Evolutionary conservation across 2,888 invertebrate genomes (phyloP).

Genomic region (Altica lythri): DNA sequence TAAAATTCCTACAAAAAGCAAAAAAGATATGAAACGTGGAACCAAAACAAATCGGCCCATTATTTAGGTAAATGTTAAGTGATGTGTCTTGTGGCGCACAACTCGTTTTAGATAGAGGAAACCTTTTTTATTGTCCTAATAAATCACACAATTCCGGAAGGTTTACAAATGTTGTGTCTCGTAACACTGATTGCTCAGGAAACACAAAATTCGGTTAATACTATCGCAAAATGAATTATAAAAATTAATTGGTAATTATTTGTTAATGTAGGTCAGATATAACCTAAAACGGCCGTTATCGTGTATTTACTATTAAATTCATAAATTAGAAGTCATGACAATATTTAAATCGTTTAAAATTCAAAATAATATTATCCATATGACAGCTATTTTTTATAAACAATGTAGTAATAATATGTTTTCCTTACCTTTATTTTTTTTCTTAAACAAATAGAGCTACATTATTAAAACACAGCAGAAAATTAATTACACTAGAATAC

Average conservation of each 20-base stretch:
- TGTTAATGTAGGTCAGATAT: conserved; percentile 28
- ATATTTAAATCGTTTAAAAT: not conserved
- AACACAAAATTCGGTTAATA: too few relatives aligned
- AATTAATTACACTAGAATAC: conserved; percentile 22
- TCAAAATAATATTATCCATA: conserved; percentile 17
- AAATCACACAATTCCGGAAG: too few relatives aligned
- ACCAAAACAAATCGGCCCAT: conserved; percentile 47
- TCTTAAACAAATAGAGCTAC: conserved; percentile 20
- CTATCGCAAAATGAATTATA: conserved; percentile 1
- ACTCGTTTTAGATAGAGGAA: conserved; percentile 30
- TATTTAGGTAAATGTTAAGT: conserved; percentile 47
- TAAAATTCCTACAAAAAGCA: conserved; percentile 38
- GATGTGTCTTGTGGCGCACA: conserved; percentile 40
- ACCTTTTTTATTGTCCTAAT: conserved; percentile 32
- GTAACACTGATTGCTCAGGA: conserved; percentile 17
- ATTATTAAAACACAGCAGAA: too few relatives aligned
- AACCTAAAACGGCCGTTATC: conserved; percentile 19
- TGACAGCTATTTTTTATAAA: conserved; percentile 35
- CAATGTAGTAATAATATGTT: too few relatives aligned
- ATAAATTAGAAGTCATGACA: not conserved
- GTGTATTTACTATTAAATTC: not conserved
- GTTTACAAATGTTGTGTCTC: too few relatives aligned
- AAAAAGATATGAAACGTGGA: conserved; percentile 46
- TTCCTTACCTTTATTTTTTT: conserved; percentile 35
- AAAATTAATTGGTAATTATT: too few relatives aligned